Conservation (phyloP, 2,888 invertebrate genomes). For the Drosophila lutescens region DNA sequence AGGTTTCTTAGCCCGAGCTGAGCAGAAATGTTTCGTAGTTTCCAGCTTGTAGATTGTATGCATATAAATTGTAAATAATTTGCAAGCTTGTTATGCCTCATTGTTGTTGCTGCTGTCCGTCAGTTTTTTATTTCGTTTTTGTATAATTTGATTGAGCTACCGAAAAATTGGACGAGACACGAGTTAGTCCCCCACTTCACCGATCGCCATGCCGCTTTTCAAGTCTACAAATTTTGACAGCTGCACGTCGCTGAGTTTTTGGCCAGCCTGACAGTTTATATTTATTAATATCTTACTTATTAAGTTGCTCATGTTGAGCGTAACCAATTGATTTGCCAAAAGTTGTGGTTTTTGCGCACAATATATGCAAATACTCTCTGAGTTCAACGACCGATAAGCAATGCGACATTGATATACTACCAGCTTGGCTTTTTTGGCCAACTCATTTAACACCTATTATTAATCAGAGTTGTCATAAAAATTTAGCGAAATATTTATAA, state of each 20-base stretch:
- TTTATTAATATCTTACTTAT: slow-evolving; percentile 67
- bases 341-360: slow-evolving; percentile 20
- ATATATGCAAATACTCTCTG: slow-evolving; percentile 55
- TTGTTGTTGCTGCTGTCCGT: slow-evolving; percentile 9
- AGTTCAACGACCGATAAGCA: slow-evolving; percentile 47
- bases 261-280: slow-evolving; percentile 48
- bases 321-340: slow-evolving; percentile 65
- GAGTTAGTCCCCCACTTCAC: slow-evolving; percentile 17
- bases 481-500: slow-evolving; percentile 13
- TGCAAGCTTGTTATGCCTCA: slow-evolving; percentile 24
- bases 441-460: slow-evolving; percentile 36
- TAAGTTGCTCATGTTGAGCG: slow-evolving; percentile 59
- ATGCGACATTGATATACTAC: slow-evolving; percentile 34
- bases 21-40: slow-evolving; percentile 23
- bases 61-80: slow-evolving; percentile 62
- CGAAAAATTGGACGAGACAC: slow-evolving; percentile 52
- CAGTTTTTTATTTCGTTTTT: neutral
- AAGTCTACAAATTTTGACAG: slow-evolving; percentile 40
- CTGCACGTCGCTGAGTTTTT: slow-evolving; percentile 37
- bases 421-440: slow-evolving; percentile 12
- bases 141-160: slow-evolving; percentile 57
- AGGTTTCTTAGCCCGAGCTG: slow-evolving; percentile 45
- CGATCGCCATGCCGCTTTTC: slow-evolving; percentile 6
- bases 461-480: slow-evolving; percentile 35
- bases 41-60: slow-evolving; percentile 46